These are phyloP conservation scores for Drosophila neutralis DNA, from an alignment of 2,888 invertebrate species.

Conservation along the genomic window DNA sequence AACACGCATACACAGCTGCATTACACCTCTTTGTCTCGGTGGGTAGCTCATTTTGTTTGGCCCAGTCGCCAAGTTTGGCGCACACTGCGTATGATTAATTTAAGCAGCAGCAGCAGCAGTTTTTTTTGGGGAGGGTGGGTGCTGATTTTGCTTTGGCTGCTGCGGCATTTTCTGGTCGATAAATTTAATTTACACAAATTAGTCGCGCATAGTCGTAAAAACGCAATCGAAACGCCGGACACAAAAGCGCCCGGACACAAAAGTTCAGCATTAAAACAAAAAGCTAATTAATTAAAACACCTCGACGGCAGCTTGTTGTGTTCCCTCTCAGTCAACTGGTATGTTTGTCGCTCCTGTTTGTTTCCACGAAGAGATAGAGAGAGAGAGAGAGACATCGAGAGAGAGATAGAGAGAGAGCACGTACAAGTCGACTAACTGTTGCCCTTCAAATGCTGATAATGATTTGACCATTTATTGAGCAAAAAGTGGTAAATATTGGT, in stretches of 20 bases:
- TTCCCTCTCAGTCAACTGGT: conserved; percentile 16
- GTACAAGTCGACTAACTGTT: neutral
- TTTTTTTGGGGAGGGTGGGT: neutral
- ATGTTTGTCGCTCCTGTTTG: neutral
- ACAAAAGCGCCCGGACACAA: conserved; percentile 55
- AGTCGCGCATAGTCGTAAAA: conserved; percentile 79
- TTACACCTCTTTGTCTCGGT: conserved; percentile 13
- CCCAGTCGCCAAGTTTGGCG: conserved; percentile 35
- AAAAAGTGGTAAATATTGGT: neutral
- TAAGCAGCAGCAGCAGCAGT: conserved; percentile 50
- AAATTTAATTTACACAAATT: conserved; percentile 81
- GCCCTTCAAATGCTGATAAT: neutral
- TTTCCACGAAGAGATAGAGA: neutral
- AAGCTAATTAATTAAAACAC: conserved; percentile 80
- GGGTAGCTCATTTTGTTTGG: conserved; percentile 22
- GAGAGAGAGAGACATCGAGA: neutral
- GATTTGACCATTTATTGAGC: neutral
- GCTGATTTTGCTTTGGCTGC: conserved; percentile 55
- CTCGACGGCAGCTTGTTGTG: conserved; percentile 47
- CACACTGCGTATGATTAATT: conserved; percentile 79
- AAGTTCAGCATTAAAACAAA: conserved; percentile 76
- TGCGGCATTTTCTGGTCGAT: conserved; percentile 80
- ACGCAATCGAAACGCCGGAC: conserved; percentile 69
- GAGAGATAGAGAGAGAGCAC: neutral
- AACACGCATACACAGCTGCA: conserved; percentile 48